Base-by-base conservation (phyloP, 2,888 invertebrate species). In the Habrosyne pyritoides region DNA sequence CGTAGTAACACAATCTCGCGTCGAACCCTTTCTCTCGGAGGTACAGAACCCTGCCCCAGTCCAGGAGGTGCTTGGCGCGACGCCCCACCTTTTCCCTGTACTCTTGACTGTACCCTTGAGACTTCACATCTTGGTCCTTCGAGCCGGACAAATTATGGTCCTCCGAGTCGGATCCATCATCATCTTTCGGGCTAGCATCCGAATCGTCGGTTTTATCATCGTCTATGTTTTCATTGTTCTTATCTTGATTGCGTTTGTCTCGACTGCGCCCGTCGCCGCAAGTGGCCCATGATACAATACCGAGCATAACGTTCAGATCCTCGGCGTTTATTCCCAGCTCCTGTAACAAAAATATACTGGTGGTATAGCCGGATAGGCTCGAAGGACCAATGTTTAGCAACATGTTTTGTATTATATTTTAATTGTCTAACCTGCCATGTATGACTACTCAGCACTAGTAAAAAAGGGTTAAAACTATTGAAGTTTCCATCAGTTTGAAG, bases 271-370 rank as follows among this genome's bases (percentile, higher is more conserved):
- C 95, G 75, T 86, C 84, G 6, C 97, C 97, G 86, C 98, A 97
- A 1, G 97, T 97, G 0, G 97, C 97, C 98, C 98, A 98, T 76
- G 98, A 97, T 7, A 96, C 96, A 74, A 98, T 93, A 63, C 97
- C 96, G 57, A 96, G 94, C 76, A 98, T 94, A 24, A 97, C 92
- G 65, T 95, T 93, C 81, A 98, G 96, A 54, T 98, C 95, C 1
- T 93, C 90, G 0, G 86, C 85, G 0, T 79, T 85, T 30, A 97
- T 90, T 2, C 94, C 94, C 59, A 94, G 82, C 48, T 91, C 86
- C 94, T 94, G 77, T 10, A 81, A 76, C 46, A 47, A 6, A 22
- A 8, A 8, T 47, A 10, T 10, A 21, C 7, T 24, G 3, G 24
- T 3, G 24, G 7, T 3, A 24, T 18, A 42, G n/a, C 18, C 18